Evolutionary conservation across 2,113 vertebrate species (phyloP).

Genomic region (Crotophaga sulcirostris): DNA sequence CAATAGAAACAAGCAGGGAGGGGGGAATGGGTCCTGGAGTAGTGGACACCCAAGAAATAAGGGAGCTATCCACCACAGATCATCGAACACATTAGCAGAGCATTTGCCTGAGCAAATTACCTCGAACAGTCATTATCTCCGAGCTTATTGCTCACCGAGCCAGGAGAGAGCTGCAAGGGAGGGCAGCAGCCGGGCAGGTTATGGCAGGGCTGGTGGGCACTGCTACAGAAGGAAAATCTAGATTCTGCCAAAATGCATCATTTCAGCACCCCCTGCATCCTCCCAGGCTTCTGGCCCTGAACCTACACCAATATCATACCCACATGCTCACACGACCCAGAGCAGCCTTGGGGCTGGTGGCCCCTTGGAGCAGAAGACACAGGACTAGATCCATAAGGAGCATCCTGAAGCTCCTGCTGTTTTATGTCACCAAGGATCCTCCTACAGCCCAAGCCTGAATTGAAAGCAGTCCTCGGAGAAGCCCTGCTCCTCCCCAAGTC

Average conservation of each 20-base stretch:
- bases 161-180: not conserved
- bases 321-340: rapidly evolving
- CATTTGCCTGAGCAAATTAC: constrained; percentile 19
- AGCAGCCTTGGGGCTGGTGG: not conserved
- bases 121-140: not conserved
- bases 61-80: not conserved
- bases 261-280: not conserved
- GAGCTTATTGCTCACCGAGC: not conserved
- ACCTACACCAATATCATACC: rapidly evolving
- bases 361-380: rapidly evolving
- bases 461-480: not conserved
- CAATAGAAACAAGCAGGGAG: not conserved
- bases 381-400: not conserved
- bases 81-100: not conserved
- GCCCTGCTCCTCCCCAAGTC: not conserved
- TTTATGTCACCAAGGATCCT: not conserved
- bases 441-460: not conserved
- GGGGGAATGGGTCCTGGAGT: not conserved
- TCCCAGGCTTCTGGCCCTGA: rapidly evolving
- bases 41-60: not conserved
- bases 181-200: not conserved
- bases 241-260: not conserved
- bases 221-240: not conserved
- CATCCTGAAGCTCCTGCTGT: not conserved
- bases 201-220: not conserved